Conservation (phyloP, 2,888 invertebrate species). For the Drosophila mettleri region DNA sequence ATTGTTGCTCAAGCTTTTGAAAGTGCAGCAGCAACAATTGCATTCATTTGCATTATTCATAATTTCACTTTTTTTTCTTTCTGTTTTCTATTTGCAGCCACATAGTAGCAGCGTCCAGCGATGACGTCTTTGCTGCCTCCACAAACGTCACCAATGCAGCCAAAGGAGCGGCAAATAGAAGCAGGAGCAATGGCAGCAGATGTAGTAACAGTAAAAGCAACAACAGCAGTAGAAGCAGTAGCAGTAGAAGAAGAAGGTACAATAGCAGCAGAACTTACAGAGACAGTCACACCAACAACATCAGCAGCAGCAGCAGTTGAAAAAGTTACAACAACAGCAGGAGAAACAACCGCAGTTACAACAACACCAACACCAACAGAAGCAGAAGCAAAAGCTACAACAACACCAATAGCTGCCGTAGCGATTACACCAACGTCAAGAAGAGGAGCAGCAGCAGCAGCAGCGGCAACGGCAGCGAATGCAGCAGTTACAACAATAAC, state of each 20-base stretch:
- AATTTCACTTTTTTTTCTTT: constrained; percentile 30
- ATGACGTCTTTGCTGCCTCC: constrained; percentile 52
- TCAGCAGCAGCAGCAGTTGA: not conserved
- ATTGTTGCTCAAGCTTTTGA: constrained; percentile 59
- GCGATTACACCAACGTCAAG: constrained; percentile 7
- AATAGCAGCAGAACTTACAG: not conserved
- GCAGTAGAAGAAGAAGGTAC: not conserved
- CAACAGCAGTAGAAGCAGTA: constrained; percentile 22
- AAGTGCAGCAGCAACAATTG: constrained; percentile 55
- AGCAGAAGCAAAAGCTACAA: not conserved
- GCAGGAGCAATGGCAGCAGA: constrained; percentile 14
- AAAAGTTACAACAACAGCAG: constrained; percentile 12
- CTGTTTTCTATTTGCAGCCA: constrained; percentile 48
- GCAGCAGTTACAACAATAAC: constrained; percentile 38
- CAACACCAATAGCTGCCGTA: constrained; percentile 17
- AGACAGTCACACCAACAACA: too few species aligned
- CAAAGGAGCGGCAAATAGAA: constrained; percentile 23
- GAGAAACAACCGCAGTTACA: constrained; percentile 10
- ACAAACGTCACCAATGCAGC: constrained; percentile 49
- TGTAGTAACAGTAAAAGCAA: constrained; percentile 1
- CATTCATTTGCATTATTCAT: constrained; percentile 64
- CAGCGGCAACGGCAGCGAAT: constrained; percentile 3
- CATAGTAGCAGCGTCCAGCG: constrained; percentile 16
- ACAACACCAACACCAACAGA: not conserved
- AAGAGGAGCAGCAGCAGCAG: constrained; percentile 22